phyloP scores from a whole-genome alignment of 2,113 vertebrate genomes.

The Theristicus caerulescens region DNA sequence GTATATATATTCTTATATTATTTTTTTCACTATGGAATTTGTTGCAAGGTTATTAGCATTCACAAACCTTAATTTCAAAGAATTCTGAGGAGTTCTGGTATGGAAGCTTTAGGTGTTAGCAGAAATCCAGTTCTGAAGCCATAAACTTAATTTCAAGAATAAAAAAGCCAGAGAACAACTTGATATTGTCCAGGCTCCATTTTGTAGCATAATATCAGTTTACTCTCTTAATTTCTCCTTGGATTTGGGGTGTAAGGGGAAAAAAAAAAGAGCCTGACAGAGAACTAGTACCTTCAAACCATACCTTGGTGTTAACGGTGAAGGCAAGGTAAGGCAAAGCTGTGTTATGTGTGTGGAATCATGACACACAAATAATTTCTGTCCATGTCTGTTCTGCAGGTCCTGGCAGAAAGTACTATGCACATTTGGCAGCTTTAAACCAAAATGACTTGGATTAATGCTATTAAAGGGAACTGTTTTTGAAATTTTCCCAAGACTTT shows the following conservation, averaged over 20 bases:
- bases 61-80: background rate
- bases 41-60: background rate
- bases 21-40: background rate
- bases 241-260: background rate
- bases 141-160: background rate
- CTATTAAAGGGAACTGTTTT: background rate
- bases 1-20: background rate
- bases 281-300: background rate
- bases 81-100: background rate
- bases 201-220: background rate
- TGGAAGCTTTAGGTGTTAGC: background rate
- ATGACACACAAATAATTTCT: background rate
- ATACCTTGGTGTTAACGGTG: background rate
- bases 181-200: background rate
- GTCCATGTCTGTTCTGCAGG: background rate
- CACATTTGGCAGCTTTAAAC: background rate
- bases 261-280: background rate
- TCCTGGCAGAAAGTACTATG: background rate
- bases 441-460: background rate
- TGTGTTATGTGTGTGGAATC: background rate
- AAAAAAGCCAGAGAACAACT: background rate
- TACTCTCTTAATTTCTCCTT: constrained; percentile 7
- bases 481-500: background rate
- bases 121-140: background rate
- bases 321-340: background rate